These are phyloP conservation scores for Coregonus sp. DNA, from an alignment of 2,797 vertebrate genomes.

Conservation along the genomic window DNA sequence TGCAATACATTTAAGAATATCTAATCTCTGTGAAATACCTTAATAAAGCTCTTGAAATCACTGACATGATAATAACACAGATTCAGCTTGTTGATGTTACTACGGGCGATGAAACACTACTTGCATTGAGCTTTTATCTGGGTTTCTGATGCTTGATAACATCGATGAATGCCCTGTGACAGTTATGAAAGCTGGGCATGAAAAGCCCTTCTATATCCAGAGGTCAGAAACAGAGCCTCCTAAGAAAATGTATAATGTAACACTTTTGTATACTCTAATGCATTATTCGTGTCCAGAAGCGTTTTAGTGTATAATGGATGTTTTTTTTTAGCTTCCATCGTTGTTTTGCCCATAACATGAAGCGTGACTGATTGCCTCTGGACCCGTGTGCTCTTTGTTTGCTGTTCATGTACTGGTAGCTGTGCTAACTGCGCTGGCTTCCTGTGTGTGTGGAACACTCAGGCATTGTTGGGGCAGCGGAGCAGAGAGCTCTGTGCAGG, in stretches of 20 bases:
- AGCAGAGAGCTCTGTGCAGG: conserved; percentile 11
- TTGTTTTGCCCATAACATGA: conserved; percentile 28
- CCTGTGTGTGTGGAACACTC: conserved; percentile 31
- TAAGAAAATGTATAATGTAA: not conserved
- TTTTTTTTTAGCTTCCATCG: not conserved
- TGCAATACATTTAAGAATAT: conserved; percentile 14
- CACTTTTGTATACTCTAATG: conserved; percentile 8
- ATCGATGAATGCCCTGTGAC: conserved; percentile 22
- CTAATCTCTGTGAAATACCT: conserved; percentile 26
- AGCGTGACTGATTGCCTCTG: conserved; percentile 33
- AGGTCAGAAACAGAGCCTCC: not conserved
- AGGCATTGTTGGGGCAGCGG: conserved; percentile 36
- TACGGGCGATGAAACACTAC: not conserved
- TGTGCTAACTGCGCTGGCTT: not conserved
- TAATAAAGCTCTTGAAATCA: conserved; percentile 47
- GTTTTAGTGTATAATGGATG: not conserved
- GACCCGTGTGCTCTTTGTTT: conserved; percentile 6
- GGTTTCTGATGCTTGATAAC: conserved; percentile 26
- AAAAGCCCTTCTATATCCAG: not conserved
- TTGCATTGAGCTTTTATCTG: conserved; percentile 20
- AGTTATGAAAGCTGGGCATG: not conserved
- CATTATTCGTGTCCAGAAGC: conserved; percentile 18
- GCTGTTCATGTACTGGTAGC: not conserved
- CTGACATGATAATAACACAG: conserved; percentile 17
- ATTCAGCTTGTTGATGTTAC: conserved; percentile 5